phyloP scores from a whole-genome alignment of 2,888 invertebrate genomes.

The Drosophila stalkeri region DNA sequence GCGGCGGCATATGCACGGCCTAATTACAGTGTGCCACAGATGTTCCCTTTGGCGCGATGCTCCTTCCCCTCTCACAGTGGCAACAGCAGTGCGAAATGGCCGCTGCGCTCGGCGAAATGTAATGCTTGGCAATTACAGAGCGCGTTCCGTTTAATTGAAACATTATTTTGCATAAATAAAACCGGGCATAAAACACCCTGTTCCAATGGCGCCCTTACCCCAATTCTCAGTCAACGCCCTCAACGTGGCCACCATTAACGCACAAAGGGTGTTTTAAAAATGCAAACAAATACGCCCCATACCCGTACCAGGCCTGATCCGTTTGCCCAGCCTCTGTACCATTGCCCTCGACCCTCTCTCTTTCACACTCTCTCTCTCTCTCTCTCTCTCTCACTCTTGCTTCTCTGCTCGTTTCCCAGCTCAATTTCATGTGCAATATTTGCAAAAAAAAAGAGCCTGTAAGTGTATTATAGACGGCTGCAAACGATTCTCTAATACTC shows the following conservation, averaged over 20 bases:
- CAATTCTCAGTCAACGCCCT: constrained; percentile 11
- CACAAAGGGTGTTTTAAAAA: constrained; percentile 69
- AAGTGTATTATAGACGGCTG: neutral
- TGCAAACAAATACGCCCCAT: constrained; percentile 62
- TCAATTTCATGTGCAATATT: constrained; percentile 49
- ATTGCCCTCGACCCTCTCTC: neutral
- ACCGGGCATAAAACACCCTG: constrained; percentile 82
- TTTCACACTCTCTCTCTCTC: neutral
- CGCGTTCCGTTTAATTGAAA: constrained; percentile 83
- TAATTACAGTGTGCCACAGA: constrained; percentile 78
- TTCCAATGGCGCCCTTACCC: constrained; percentile 45
- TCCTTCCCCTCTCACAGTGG: constrained; percentile 24
- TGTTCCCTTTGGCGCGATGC: constrained; percentile 59
- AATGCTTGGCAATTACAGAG: constrained; percentile 73
- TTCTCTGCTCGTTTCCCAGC: neutral
- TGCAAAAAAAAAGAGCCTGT: constrained; percentile 31
- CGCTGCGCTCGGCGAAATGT: constrained; percentile 44
- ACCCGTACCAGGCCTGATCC: constrained; percentile 14
- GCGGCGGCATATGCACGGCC: constrained; percentile 74
- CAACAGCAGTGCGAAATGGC: constrained; percentile 62
- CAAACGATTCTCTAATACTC: neutral
- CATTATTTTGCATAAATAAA: constrained; percentile 84
- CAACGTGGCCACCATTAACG: constrained; percentile 57
- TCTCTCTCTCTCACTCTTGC: neutral
- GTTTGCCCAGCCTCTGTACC: neutral